Evolutionary conservation across 2,888 invertebrate species (phyloP), one percentile per base, ranked within the genome.

Genomic region (Agrenia bidenticulata): DNA sequence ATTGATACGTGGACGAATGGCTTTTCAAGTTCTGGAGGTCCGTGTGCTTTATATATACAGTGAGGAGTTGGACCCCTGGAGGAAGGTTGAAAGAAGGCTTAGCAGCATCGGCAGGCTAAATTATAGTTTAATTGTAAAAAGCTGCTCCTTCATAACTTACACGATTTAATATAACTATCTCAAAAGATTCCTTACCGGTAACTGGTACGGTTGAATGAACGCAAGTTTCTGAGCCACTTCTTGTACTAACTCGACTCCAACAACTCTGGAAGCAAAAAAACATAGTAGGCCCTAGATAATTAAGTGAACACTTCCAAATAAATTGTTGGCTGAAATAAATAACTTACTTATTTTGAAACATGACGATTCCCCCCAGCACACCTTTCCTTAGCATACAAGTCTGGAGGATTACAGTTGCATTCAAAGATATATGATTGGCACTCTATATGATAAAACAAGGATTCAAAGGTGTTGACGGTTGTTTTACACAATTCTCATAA

Each of bases 271-370:
- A 51, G 60, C 42, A 23, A 49, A 15, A 67, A 7, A 9, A n/a
- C n/a, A 39, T 49, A 42, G 17, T 45, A 19, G n/a, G 9, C 50
- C 13, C n/a, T 32, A 13, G n/a, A 7, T 39, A 39, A 39, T 39
- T 39, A 39, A 7, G 7, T 39, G 15, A 59, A 24, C 15, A 54
- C 7, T 4, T 60, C 19, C 19, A 62, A 24, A 24, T 11, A 11
- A 17, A n/a, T 50, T 13, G 37, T 54, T 7, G 57, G 7, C 37
- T 37, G 23, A 21, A 17, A 37, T 42, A 21, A 58, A 17, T 32
- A 24, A 79, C 83, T 82, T 81, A 93, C 93, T 91, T 92, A 80
- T 92, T 94, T 79, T 93, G 92, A 78, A 91, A 93, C 66, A 94
- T 84, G 63, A 95, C 84, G 59, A 88, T 85, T 60, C 95, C 95